Evolutionary conservation across 2,113 vertebrate genomes (phyloP).

Genomic region (Thryonomys swinderianus): DNA sequence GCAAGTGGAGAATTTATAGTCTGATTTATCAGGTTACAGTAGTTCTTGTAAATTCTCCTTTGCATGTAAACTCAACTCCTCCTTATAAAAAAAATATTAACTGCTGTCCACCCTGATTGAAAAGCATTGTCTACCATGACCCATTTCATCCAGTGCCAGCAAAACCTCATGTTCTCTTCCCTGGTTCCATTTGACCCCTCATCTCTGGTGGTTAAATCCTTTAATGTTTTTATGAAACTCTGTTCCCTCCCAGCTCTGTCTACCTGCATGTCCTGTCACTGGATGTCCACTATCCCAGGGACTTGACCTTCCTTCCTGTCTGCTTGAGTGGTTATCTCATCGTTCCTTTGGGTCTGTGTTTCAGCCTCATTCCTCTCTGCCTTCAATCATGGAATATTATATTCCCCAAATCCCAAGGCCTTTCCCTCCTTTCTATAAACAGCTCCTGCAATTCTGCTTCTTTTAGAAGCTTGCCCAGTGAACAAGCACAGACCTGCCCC

Average conservation of each 20-base stretch:
- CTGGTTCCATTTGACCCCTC: background rate
- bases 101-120: background rate
- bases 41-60: background rate
- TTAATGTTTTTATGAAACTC: background rate
- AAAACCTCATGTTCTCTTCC: background rate
- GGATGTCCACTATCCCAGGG: background rate
- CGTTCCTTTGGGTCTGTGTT: background rate
- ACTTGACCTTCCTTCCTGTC: background rate
- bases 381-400: background rate
- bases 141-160: background rate
- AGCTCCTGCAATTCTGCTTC: background rate
- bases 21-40: background rate
- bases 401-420: background rate
- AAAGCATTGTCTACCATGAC: too few relatives aligned
- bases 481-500: fast-evolving
- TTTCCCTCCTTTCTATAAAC: background rate
- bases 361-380: background rate
- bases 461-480: background rate
- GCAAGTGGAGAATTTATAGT: background rate
- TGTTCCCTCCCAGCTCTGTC: background rate
- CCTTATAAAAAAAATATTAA: background rate
- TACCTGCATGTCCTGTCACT: background rate
- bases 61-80: background rate
- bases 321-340: background rate
- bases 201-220: background rate